Percentiles rank a stretch among this genome's conserved stretches.
Evolutionary conservation across 2,113 vertebrate genomes (phyloP).

Genomic region (Abramis brama): DNA sequence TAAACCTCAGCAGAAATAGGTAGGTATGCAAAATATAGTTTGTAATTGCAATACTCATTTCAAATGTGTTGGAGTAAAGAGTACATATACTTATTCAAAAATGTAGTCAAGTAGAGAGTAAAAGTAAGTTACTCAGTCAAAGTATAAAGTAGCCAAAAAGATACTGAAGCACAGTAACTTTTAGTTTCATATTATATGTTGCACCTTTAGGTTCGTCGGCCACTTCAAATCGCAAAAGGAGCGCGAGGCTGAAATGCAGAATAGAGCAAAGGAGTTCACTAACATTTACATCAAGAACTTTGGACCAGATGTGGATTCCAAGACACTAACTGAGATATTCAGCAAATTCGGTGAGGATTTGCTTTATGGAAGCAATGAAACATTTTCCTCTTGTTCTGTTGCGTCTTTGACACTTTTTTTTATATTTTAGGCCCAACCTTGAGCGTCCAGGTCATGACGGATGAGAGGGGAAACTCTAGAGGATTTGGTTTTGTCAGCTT

Average conservation of each 20-base stretch:
- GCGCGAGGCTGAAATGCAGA: constrained; percentile 93
- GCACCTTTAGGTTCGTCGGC: constrained; percentile 85
- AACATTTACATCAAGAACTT: constrained; percentile 98
- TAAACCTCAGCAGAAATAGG: background rate
- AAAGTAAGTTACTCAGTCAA: background rate
- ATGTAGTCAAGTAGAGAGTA: background rate
- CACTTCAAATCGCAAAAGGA: constrained; percentile 98
- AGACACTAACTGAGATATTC: constrained; percentile 93
- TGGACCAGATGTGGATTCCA: constrained; percentile 93
- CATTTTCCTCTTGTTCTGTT: constrained; percentile 78
- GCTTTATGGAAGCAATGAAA: background rate
- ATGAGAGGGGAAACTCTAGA: constrained; percentile 90
- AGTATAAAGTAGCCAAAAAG: background rate
- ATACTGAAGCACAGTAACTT: background rate
- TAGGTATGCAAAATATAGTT: background rate
- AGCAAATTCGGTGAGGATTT: constrained; percentile 83
- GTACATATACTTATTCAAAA: background rate
- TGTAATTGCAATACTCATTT: background rate
- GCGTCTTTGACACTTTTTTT: background rate
- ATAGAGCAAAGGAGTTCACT: constrained; percentile 94
- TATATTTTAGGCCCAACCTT: constrained; percentile 83
- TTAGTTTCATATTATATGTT: constrained; percentile 4
- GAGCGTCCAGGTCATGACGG: constrained; percentile 96
- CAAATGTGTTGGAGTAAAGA: background rate
- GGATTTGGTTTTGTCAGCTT: constrained; percentile 98